Evolutionary conservation across 2,888 invertebrate species (phyloP).

Genomic region (Watsonalla cultraria): DNA sequence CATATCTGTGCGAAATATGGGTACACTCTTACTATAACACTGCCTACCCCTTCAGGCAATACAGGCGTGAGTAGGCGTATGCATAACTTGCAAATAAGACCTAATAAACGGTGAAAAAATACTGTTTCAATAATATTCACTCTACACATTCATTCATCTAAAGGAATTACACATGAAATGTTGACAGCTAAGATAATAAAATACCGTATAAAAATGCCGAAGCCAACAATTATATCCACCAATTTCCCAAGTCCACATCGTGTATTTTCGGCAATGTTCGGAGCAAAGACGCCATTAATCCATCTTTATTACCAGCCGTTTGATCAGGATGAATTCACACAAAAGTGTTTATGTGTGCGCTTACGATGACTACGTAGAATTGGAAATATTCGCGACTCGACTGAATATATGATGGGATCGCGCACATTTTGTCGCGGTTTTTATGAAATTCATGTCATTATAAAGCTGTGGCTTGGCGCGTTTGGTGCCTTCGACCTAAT

Average conservation of each 20-base stretch:
- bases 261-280: slow-evolving; percentile 5
- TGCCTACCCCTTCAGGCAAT: too few species aligned
- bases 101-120: too few species aligned
- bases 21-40: too few species aligned
- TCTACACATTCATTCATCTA: too few species aligned
- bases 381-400: slow-evolving; percentile 13
- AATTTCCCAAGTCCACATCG: slow-evolving; percentile 2
- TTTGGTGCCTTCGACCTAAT: too few species aligned
- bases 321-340: slow-evolving; percentile 58
- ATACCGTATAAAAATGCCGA: not conserved
- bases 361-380: slow-evolving; percentile 48
- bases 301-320: slow-evolving; percentile 69
- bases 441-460: slow-evolving; percentile 5
- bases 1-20: too few species aligned
- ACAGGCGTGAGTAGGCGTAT: too few species aligned
- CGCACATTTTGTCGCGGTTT: slow-evolving; percentile 9
- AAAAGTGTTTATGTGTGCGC: slow-evolving; percentile 55
- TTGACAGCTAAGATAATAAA: too few species aligned
- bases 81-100: too few species aligned
- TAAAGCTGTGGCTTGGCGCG: too few species aligned
- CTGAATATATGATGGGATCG: slow-evolving; percentile 9
- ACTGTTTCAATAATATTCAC: too few species aligned
- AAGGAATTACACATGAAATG: too few species aligned
- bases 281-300: slow-evolving; percentile 47
- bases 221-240: not conserved